Evolutionary conservation across 2,797 vertebrate species (phyloP).

Genomic region (Halcyon chelicuti): DNA sequence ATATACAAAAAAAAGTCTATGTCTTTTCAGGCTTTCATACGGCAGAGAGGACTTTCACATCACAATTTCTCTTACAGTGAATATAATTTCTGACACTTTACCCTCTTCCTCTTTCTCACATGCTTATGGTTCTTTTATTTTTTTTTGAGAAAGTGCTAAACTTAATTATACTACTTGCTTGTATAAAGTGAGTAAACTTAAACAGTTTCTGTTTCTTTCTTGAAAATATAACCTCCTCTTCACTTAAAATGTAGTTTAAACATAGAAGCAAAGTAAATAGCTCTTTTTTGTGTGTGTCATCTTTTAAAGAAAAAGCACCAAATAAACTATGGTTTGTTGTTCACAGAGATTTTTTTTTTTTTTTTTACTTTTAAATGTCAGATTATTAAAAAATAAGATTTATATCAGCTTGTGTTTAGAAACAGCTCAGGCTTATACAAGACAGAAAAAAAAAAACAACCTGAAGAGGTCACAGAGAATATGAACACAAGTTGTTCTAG

Average conservation of each 20-base stretch:
- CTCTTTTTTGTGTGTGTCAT: background rate
- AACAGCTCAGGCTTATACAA: background rate
- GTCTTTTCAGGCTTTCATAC: background rate
- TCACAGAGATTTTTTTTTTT: background rate
- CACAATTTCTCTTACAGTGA: background rate
- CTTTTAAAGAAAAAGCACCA: background rate
- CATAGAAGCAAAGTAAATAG: background rate
- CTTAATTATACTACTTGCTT: background rate
- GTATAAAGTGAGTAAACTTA: background rate
- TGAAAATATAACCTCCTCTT: background rate
- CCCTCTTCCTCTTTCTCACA: background rate
- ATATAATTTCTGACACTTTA: background rate
- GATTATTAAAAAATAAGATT: background rate
- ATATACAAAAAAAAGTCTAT: background rate
- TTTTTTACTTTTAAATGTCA: background rate
- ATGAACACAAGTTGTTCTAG: background rate
- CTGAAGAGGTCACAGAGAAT: background rate
- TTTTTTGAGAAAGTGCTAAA: background rate
- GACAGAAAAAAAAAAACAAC: background rate
- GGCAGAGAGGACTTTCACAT: background rate
- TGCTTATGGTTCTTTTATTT: background rate
- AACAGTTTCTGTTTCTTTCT: background rate
- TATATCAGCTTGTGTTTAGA: background rate
- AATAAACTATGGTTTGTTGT: background rate
- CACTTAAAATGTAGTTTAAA: background rate